Evolutionary conservation across 2,113 vertebrate species (phyloP), one percentile per base, ranked within the genome.

Genomic region (Ptilonorhynchus violaceus): DNA sequence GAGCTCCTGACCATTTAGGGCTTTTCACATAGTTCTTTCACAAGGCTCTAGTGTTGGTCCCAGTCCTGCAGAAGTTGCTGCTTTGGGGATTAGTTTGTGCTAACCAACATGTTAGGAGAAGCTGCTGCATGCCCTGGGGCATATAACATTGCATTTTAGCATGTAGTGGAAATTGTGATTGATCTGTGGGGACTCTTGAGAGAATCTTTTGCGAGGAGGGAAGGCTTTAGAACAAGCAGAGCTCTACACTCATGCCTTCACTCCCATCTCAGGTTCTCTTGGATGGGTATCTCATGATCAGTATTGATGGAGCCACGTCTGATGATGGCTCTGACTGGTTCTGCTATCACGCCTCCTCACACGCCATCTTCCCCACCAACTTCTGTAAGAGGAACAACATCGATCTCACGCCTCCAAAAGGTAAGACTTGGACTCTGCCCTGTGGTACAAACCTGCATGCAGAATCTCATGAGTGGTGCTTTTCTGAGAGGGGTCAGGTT

Each of bases 271-370:
- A 99, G 99, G 98, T 99, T 52, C 97, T 99, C 75, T 94, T 99
- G 68, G 99, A 99, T 0, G 99, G 99, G 1, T 99, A 99, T 97
- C 97, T 99, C 75, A 99, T 99, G 99, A 98, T 99, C 67, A 98
- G 98, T 46, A 99, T 99, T 46, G 99, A 99, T n/a, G 98, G 99
- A 56, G 92, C 98, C 1, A 78, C 91, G 0, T 98, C 98, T 17
- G 97, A 95, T 12, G 98, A 98, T 18, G 98, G 98, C 56, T 98
- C 98, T 0, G 99, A 99, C 96, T 99, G 98, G 98, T 99, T 99
- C 98, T 99, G 99, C 93, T 99, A 99, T 93, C 99, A 99, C 0
- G 99, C 99, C 13, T 99, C 99, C 28, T 99, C 99, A 12, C 99
- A 99, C 0, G 99, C 98, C 84, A 98, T 99, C 95, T 98, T 99